These are phyloP conservation scores for Bombus confusus DNA, from an alignment of 1,140 invertebrate species.

Conservation along the genomic window DNA sequence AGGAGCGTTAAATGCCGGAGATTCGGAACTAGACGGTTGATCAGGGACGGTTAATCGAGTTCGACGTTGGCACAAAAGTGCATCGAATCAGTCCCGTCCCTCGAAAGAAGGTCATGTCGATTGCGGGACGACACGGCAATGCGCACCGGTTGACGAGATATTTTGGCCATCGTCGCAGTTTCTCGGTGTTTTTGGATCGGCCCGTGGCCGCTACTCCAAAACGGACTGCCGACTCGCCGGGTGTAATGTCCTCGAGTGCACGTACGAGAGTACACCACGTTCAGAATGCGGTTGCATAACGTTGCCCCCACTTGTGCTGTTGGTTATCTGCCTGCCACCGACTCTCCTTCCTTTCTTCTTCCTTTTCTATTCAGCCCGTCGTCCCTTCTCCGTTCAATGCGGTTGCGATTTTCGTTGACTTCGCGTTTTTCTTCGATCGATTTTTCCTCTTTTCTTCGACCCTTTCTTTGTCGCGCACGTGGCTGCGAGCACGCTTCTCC, in stretches of 20 bases:
- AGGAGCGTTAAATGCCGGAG: too few relatives aligned
- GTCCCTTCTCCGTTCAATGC: not conserved
- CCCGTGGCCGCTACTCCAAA: slow-evolving; percentile 23
- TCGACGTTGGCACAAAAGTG: slow-evolving; percentile 11
- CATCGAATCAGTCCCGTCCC: not conserved
- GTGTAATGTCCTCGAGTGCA: slow-evolving; percentile 70
- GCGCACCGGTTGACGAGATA: slow-evolving; percentile 3
- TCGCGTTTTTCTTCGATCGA: not conserved
- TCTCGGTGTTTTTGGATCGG: slow-evolving; percentile 27
- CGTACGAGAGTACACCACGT: slow-evolving; percentile 49
- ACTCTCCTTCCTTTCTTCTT: not conserved
- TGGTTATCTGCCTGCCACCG: not conserved
- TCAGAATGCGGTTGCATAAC: slow-evolving; percentile 71
- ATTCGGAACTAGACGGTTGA: too few relatives aligned
- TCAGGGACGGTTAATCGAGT: not conserved
- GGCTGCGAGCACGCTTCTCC: too few relatives aligned
- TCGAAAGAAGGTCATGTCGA: slow-evolving; percentile 17
- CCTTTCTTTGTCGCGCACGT: not conserved
- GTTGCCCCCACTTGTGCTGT: not conserved
- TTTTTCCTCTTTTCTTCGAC: not conserved
- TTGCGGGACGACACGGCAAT: not conserved
- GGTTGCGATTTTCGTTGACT: not conserved
- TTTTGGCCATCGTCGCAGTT: slow-evolving; percentile 45
- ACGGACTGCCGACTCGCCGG: slow-evolving; percentile 52
- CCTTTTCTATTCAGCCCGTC: not conserved